Percentiles rank a stretch among this genome's conserved stretches.
These are phyloP conservation scores for Bolborhynchus lineola DNA, from an alignment of 2,113 vertebrate genomes.

Conservation along the genomic window DNA sequence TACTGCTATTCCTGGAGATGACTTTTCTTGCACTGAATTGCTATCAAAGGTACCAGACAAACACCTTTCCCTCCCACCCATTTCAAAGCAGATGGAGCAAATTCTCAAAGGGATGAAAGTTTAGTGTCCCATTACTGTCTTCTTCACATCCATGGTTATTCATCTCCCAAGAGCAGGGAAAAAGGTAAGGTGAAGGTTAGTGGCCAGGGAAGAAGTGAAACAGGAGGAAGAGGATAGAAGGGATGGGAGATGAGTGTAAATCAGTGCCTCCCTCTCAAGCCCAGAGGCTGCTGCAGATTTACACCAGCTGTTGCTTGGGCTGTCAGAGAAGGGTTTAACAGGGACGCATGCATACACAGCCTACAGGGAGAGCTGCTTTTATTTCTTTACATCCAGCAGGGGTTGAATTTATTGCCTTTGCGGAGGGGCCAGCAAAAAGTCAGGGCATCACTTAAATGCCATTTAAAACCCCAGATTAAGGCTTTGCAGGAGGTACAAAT, in stretches of 20 bases:
- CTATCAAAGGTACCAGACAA: not conserved
- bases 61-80: not conserved
- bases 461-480: slow-evolving; percentile 27
- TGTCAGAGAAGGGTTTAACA: slow-evolving; percentile 13
- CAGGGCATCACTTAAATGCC: not conserved
- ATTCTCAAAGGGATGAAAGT: not conserved
- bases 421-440: slow-evolving; percentile 1
- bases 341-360: not conserved
- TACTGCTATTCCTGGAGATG: not conserved
- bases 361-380: slow-evolving; percentile 32
- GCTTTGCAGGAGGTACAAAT: not conserved
- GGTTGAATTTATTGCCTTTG: slow-evolving; percentile 17
- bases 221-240: not conserved
- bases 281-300: not conserved
- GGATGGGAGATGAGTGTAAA: not conserved
- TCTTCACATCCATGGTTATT: not conserved
- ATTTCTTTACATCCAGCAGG: slow-evolving; percentile 12
- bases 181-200: not conserved
- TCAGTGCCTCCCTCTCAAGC: not conserved
- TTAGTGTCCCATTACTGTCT: not conserved
- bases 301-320: slow-evolving; percentile 1
- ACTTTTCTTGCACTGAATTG: not conserved
- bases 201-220: not conserved
- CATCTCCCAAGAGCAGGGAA: not conserved
- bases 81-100: not conserved